phyloP scores from a whole-genome alignment of 2,888 invertebrate species.

The Stenodema calcarata region DNA sequence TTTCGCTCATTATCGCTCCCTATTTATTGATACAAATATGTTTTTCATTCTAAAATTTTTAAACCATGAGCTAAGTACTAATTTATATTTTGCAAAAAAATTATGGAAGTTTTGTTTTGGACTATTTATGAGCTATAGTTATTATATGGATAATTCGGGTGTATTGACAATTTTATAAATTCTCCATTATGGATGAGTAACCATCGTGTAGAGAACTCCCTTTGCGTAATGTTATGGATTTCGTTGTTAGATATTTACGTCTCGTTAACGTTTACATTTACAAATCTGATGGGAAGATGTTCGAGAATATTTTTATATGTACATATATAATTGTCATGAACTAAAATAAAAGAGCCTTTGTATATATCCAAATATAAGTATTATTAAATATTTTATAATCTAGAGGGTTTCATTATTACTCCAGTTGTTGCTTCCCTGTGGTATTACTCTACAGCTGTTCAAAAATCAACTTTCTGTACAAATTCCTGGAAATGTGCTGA shows the following conservation, averaged over 20 bases:
- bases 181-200: not conserved
- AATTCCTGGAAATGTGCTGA: too few species aligned
- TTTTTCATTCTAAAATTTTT: not conserved
- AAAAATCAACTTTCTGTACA: too few species aligned
- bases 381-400: conserved; percentile 2
- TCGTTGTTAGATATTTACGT: not conserved
- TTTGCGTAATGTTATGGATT: not conserved
- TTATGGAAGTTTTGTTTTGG: not conserved
- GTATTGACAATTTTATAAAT: not conserved
- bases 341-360: not conserved
- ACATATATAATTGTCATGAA: not conserved
- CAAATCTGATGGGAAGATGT: not conserved
- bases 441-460: too few species aligned
- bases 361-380: not conserved
- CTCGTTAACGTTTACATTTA: not conserved
- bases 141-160: not conserved
- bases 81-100: not conserved
- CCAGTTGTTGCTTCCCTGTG: too few species aligned
- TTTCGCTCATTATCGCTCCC: not conserved
- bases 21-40: not conserved
- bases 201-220: not conserved
- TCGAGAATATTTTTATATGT: not conserved
- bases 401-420: not conserved
- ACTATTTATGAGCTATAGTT: not conserved
- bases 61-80: not conserved